Evolutionary conservation across 2,113 vertebrate species (phyloP).

Genomic region (Colinus virginianus): DNA sequence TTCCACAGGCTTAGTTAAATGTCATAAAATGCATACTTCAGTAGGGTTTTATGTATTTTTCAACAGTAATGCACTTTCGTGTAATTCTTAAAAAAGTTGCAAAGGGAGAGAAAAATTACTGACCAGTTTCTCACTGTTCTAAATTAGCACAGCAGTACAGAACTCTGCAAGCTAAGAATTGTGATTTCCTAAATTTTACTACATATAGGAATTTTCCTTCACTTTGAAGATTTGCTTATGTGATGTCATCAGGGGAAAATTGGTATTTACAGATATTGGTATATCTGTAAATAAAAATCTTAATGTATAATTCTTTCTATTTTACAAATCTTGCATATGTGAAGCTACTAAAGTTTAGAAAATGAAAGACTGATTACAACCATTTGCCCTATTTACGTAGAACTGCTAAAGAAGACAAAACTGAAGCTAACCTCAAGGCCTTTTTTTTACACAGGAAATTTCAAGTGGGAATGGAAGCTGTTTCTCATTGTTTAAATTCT

Average conservation of each 20-base stretch:
- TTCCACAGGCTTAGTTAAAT: conserved; percentile 31
- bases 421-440: conserved; percentile 42
- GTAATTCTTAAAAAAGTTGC: neutral
- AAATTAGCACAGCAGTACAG: neutral
- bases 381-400: conserved; percentile 14
- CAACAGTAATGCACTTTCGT: neutral
- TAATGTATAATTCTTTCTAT: conserved; percentile 2
- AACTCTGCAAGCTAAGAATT: neutral
- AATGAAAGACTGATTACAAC: neutral
- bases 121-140: neutral
- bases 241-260: conserved; percentile 24
- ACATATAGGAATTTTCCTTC: neutral
- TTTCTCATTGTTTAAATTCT: conserved; percentile 78
- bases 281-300: neutral
- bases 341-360: conserved; percentile 9
- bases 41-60: neutral
- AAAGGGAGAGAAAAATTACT: neutral
- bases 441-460: conserved; percentile 66
- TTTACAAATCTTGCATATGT: conserved; percentile 7
- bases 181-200: neutral
- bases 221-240: conserved; percentile 16
- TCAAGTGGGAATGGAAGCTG: conserved; percentile 68
- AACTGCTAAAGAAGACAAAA: conserved; percentile 42
- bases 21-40: neutral
- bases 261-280: neutral